phyloP scores from a whole-genome alignment of 2,113 vertebrate species.

The Ptychochromis oligacanthus region DNA sequence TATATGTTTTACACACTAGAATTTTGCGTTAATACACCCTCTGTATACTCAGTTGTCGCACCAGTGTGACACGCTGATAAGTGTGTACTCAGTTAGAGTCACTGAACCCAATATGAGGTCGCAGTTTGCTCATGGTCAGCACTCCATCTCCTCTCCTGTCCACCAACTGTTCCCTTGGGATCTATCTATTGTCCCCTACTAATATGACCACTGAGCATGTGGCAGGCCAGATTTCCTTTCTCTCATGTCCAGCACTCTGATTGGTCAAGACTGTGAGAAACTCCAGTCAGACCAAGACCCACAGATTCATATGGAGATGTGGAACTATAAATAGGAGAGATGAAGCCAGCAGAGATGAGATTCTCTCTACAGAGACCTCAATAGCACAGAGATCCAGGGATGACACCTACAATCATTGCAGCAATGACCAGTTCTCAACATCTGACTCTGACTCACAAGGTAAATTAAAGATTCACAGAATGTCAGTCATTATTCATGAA shows the following conservation, averaged over 20 bases:
- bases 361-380: conserved; percentile 67
- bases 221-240: neutral
- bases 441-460: conserved; percentile 59
- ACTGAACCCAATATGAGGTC: no score
- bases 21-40: no score
- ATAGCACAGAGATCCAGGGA: conserved; percentile 60
- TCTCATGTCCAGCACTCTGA: conserved; percentile 44
- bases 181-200: conserved; percentile 32
- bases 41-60: no score
- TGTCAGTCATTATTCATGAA: neutral
- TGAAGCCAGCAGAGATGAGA: conserved; percentile 67
- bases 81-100: no score
- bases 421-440: conserved; percentile 40
- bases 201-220: neutral
- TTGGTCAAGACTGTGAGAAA: conserved; percentile 78
- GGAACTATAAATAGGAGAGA: conserved; percentile 76
- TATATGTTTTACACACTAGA: no score
- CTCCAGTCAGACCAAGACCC: conserved; percentile 60
- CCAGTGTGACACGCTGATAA: no score
- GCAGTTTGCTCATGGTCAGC: no score
- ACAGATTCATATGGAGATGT: conserved; percentile 80
- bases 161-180: conserved; percentile 46
- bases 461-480: conserved; percentile 24
- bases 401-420: conserved; percentile 60
- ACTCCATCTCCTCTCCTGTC: conserved; percentile 16